phyloP scores from a whole-genome alignment of 2,797 vertebrate species.

The Siniperca scherzeri region DNA sequence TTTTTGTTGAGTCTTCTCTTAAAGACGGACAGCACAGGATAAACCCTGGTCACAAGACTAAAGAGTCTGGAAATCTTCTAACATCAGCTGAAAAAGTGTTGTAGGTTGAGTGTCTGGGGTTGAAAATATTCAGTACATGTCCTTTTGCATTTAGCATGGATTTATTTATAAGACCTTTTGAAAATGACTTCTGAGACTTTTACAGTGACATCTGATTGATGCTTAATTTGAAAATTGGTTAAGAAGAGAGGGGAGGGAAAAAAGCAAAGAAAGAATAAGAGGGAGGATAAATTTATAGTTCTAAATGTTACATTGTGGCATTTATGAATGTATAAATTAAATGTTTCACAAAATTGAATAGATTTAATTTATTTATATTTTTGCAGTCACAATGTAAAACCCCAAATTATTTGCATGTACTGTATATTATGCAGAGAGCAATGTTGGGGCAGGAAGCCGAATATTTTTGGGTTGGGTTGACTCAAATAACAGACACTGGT shows the following conservation, averaged over 20 bases:
- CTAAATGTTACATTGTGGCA: not conserved
- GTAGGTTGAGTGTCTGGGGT: not conserved
- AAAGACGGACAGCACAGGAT: not conserved
- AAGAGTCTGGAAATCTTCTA: not conserved
- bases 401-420: not conserved
- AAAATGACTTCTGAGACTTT: constrained; percentile 16
- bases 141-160: constrained; percentile 5
- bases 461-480: constrained; percentile 45
- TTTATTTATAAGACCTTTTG: constrained; percentile 10
- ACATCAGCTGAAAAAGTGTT: not conserved
- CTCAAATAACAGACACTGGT: constrained; percentile 52
- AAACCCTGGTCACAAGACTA: constrained; percentile 13
- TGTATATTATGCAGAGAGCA: constrained; percentile 38
- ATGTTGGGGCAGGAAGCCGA: constrained; percentile 24
- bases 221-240: constrained; percentile 41
- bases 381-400: constrained; percentile 14
- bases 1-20: not conserved
- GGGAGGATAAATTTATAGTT: not conserved
- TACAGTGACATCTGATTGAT: constrained; percentile 31
- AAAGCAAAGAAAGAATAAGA: not conserved
- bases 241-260: constrained; percentile 3
- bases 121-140: constrained; percentile 38
- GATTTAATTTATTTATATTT: constrained; percentile 26
- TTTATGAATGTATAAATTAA: constrained; percentile 7
- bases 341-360: constrained; percentile 2